Evolutionary conservation across 2,797 vertebrate genomes (phyloP), one percentile per base, ranked within the genome.

Genomic region (Toxotes lorentzi): DNA sequence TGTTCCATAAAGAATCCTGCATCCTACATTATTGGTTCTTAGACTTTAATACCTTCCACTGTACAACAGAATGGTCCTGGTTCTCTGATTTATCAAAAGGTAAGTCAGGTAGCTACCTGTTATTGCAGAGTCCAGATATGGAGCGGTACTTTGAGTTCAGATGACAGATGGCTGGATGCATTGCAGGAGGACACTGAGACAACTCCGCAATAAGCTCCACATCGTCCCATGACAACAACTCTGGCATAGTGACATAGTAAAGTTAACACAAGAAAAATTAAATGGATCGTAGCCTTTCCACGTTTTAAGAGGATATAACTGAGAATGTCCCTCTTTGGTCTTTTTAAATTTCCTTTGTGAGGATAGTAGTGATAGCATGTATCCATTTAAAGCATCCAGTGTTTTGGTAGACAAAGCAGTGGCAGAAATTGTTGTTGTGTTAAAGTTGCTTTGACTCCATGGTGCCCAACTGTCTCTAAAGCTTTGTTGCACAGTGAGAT

Each of bases 111-210:
- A 38, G 14, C 4, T 69, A 98, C 98, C 97, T 97, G 95, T 99
- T 99, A 90, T 97, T 99, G 94, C 97, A 99, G 56, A 94, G 69
- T 69, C 98, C 97, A 19, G 95, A 96, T 80, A 98, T 96, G 51
- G 94, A 94, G 73, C 97, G 95, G 78, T 99, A 99, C 87, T 95
- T 96, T 86, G 16, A 90, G 88, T 32, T 93, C 89, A 67, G 89
- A 19, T 80, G 79, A 64, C 97, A 99, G 51, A 69, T 54, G 32
- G 88, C 88, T 45, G 95, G 92, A 40, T 91, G 84, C 54, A 93
- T 79, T 38, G 89, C 76, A 47, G 92, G 90, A 27, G 95, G 91
- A 88, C 97, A 99, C 45, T 94, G 94, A 4, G 97, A 97, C 69
- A 96, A 77, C 61, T 96, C 95, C 35, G 95, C 94, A 47, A 97